Percentiles rank a stretch among this genome's conserved stretches.
phyloP scores from a whole-genome alignment of 2,113 vertebrate genomes.

The Mesitornis unicolor region DNA sequence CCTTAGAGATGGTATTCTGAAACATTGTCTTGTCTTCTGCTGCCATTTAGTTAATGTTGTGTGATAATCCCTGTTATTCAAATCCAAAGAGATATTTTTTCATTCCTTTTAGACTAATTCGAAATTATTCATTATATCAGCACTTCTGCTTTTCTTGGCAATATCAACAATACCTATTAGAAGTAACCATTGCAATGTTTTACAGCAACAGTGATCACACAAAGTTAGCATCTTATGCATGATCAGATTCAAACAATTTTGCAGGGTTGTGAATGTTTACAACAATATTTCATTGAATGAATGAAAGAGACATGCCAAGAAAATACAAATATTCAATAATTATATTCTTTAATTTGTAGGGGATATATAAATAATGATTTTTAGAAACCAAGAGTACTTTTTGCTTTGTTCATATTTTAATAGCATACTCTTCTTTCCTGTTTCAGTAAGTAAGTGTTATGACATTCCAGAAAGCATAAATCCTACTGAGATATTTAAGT shows the following conservation, averaged over 20 bases:
- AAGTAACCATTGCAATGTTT: not conserved
- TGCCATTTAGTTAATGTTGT: not conserved
- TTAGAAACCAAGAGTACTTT: slow-evolving; percentile 25
- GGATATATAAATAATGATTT: slow-evolving; percentile 69
- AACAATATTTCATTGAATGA: not conserved
- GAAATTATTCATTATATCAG: not conserved
- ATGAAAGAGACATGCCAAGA: not conserved
- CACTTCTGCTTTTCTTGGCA: not conserved
- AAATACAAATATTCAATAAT: slow-evolving; percentile 51
- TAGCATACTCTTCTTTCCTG: slow-evolving; percentile 42
- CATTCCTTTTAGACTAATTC: not conserved
- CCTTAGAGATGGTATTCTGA: not conserved
- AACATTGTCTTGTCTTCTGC: not conserved
- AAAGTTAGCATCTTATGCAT: not conserved
- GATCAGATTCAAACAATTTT: not conserved
- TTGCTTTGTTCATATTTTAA: slow-evolving; percentile 74
- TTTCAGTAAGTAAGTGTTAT: slow-evolving; percentile 76
- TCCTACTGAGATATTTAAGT: slow-evolving; percentile 79
- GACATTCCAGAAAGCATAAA: slow-evolving; percentile 70
- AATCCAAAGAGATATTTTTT: not conserved
- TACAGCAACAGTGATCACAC: not conserved
- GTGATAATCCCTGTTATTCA: not conserved
- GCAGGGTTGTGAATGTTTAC: not conserved
- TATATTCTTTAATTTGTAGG: slow-evolving; percentile 50
- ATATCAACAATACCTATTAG: not conserved